These are phyloP conservation scores for Copidosoma floridanum DNA, from an alignment of 1,140 invertebrate species.

Conservation along the genomic window DNA sequence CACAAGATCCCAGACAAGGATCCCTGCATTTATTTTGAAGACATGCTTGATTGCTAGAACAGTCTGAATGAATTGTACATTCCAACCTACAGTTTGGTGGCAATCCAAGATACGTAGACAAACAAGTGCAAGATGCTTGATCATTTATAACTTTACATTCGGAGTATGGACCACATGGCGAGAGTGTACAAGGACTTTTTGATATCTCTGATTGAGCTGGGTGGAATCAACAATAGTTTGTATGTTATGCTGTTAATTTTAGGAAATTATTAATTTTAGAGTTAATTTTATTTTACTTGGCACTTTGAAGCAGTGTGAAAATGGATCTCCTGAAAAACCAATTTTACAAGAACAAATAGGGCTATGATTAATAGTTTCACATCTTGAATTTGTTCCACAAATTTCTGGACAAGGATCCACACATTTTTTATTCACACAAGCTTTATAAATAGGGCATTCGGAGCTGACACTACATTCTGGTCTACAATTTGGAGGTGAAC, in stretches of 20 bases:
- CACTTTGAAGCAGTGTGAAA: constrained; percentile 60
- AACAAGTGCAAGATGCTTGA: constrained; percentile 66
- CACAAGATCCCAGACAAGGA: constrained; percentile 71
- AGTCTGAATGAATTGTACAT: constrained; percentile 72
- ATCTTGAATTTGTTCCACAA: constrained; percentile 65
- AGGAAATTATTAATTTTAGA: constrained; percentile 22
- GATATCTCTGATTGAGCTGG: no score
- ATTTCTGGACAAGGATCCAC: constrained; percentile 68
- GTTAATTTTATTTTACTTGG: no score
- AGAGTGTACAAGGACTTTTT: constrained; percentile 57
- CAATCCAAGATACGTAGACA: constrained; percentile 65
- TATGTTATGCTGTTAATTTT: not conserved
- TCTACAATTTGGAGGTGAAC: constrained; percentile 47
- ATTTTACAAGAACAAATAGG: constrained; percentile 71
- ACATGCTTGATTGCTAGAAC: constrained; percentile 66
- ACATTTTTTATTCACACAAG: constrained; percentile 70
- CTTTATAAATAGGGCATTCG: constrained; percentile 63
- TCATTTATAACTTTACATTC: constrained; percentile 62
- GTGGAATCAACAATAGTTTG: not conserved
- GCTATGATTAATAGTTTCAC: constrained; percentile 69
- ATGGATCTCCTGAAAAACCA: constrained; percentile 73
- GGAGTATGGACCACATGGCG: constrained; percentile 62
- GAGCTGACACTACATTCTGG: constrained; percentile 63
- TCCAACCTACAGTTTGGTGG: constrained; percentile 74
- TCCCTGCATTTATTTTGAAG: constrained; percentile 69